phyloP scores from a whole-genome alignment of 2,797 vertebrate genomes.

The Chaenodraco wilsoni region DNA sequence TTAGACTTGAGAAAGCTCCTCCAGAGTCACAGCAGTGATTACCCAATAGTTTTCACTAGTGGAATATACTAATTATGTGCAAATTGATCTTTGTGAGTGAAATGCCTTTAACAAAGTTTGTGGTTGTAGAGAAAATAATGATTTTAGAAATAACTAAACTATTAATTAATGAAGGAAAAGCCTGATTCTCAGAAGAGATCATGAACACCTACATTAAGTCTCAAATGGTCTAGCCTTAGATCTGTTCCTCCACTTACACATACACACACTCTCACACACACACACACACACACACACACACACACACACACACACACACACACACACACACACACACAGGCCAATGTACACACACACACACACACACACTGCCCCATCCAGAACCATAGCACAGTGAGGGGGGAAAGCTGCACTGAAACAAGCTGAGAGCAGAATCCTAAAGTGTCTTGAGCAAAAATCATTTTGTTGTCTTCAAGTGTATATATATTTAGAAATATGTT shows the following conservation, averaged over 20 bases:
- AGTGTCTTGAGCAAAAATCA: slow-evolving; percentile 69
- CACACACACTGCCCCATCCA: slow-evolving; percentile 14
- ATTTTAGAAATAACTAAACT: slow-evolving; percentile 2
- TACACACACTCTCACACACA: not conserved
- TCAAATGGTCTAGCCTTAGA: slow-evolving; percentile 19
- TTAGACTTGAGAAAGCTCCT: not conserved
- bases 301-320: slow-evolving; percentile 1
- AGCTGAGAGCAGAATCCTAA: slow-evolving; percentile 40
- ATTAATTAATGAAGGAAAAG: slow-evolving; percentile 13
- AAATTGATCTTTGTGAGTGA: not conserved
- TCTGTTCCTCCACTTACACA: slow-evolving; percentile 8
- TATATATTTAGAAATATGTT: slow-evolving; percentile 74
- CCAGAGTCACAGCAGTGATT: not conserved
- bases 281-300: not conserved
- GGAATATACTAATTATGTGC: not conserved
- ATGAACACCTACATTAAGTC: not conserved
- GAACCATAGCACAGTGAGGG: slow-evolving; percentile 28
- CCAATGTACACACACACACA: slow-evolving; percentile 15
- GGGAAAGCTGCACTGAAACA: slow-evolving; percentile 35
- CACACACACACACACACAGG: slow-evolving; percentile 1
- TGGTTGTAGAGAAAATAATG: not conserved
- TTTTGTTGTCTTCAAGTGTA: slow-evolving; percentile 68
- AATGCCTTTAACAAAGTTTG: not conserved
- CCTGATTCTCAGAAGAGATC: not conserved
- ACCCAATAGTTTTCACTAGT: not conserved